Evolutionary conservation across 2,888 invertebrate species (phyloP), one percentile per base, ranked within the genome.

Genomic region (Cerastis leucographa): DNA sequence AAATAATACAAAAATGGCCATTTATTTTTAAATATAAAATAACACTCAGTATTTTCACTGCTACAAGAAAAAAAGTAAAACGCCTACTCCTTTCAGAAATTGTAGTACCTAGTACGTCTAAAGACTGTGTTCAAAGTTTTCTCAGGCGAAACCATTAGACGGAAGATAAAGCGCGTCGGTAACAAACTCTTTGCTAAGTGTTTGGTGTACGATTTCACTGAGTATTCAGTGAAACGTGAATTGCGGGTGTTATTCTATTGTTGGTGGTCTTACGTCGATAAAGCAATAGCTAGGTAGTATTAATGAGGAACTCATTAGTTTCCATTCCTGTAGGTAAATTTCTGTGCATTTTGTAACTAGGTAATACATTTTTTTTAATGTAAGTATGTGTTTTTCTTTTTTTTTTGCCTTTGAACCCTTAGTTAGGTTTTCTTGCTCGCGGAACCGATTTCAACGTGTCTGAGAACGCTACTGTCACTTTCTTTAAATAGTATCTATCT

Each of bases 61-160:
- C 1, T 25, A 46, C 14, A 61, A n/a, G n/a, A n/a, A 29, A 49
- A 61, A 1, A 17, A 25, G 35, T 14, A 0, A 22, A n/a, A 64
- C 74, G 62, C 62, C 80, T 80, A 68, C 29, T 51, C 19, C 19
- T 25, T 71, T 66, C 9, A 19, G 46, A 54, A 49, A 51, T 25
- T 42, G 35, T 67, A 42, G 29, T 35, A 35, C 35, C 35, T 35
- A 35, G 35, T 7, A 44, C 19, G 17, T 67, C n/a, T 49, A 14
- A 61, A 56, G 35, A 49, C 69, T 74, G 76, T 5, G 66, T 19
- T 61, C 17, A 70, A 75, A 66, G n/a, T 75, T 81, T 66, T 56
- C 8, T 2, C 42, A 75, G 81, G 75, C 69, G 81, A n/a, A 61
- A 66, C 61, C 80, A 80, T 80, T 80, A 67, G 54, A 40, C 6